A percentile compares a stretch with the other conserved stretches of the same genome.
These are phyloP conservation scores for Noctilio leporinus DNA, from an alignment of 2,113 vertebrate species.

Conservation along the genomic window DNA sequence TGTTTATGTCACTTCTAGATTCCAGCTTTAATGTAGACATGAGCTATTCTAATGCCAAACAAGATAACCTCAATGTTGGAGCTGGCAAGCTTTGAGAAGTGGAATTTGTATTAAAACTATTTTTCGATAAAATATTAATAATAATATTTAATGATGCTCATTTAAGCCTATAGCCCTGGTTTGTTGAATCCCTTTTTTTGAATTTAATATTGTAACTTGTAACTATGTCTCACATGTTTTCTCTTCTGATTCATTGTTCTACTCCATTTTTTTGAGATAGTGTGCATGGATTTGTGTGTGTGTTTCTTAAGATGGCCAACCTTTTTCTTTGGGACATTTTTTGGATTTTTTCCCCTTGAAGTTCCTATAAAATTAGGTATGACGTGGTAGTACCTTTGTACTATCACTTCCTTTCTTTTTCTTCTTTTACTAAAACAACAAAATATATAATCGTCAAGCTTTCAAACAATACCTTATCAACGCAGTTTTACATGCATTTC, in stretches of 20 bases:
- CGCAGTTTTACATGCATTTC: not conserved
- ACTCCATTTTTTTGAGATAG: not conserved
- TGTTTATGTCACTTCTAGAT: slow-evolving; percentile 84
- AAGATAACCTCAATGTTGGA: slow-evolving; percentile 79
- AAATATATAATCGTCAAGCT: not conserved
- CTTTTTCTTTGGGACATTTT: slow-evolving; percentile 27
- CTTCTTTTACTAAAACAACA: not conserved
- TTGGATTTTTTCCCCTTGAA: slow-evolving; percentile 54
- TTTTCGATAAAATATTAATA: slow-evolving; percentile 79
- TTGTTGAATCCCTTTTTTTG: slow-evolving; percentile 39
- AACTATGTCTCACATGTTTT: not conserved
- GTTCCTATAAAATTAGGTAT: not conserved
- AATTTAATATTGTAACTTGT: slow-evolving; percentile 46
- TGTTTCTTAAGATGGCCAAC: not conserved
- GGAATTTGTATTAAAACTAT: slow-evolving; percentile 77
- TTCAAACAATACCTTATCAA: not conserved
- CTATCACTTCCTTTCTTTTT: not conserved
- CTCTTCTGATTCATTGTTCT: slow-evolving; percentile 31
- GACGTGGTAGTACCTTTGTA: slow-evolving; percentile 1
- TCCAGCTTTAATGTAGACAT: slow-evolving; percentile 82
- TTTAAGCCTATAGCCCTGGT: slow-evolving; percentile 48
- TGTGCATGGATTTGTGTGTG: not conserved
- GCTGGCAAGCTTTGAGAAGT: slow-evolving; percentile 75
- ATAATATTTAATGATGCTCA: slow-evolving; percentile 69
- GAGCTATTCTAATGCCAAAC: slow-evolving; percentile 80